phyloP scores from a whole-genome alignment of 92 coral and sea anemone species.

The Phenganax stokvisi region DNA sequence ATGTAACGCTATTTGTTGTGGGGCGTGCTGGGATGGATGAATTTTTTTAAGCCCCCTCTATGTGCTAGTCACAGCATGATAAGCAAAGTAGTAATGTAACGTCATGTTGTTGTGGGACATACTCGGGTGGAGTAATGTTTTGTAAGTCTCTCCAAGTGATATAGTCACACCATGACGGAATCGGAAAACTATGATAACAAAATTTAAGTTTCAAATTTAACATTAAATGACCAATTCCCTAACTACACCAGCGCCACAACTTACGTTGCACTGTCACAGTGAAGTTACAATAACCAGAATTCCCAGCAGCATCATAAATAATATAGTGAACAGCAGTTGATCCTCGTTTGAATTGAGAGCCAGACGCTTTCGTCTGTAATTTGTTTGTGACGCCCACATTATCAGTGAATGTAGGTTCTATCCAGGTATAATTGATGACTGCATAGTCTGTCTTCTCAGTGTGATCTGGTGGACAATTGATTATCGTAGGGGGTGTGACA shows the following conservation, averaged over 20 bases:
- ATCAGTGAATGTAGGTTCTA: constrained; percentile 78
- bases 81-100: not conserved
- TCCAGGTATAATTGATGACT: constrained; percentile 56
- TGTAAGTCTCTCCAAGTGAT: not conserved
- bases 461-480: constrained; percentile 59
- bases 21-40: no score
- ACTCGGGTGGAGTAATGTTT: no score
- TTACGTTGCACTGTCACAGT: constrained; percentile 64
- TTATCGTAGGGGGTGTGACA: constrained; percentile 63
- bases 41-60: no score
- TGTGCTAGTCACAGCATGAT: no score
- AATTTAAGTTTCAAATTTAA: no score
- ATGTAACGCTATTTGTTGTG: no score
- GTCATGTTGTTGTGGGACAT: no score
- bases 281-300: constrained; percentile 64
- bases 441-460: constrained; percentile 34
- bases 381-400: constrained; percentile 67
- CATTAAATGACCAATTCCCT: not conserved
- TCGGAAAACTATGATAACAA: not conserved
- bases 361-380: constrained; percentile 68
- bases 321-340: constrained; percentile 73
- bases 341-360: constrained; percentile 61
- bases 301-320: constrained; percentile 78
- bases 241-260: not conserved
- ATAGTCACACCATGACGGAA: not conserved